These are phyloP conservation scores for Chrysomallon squamiferum DNA, from an alignment of 1,140 invertebrate genomes.

Conservation along the genomic window DNA sequence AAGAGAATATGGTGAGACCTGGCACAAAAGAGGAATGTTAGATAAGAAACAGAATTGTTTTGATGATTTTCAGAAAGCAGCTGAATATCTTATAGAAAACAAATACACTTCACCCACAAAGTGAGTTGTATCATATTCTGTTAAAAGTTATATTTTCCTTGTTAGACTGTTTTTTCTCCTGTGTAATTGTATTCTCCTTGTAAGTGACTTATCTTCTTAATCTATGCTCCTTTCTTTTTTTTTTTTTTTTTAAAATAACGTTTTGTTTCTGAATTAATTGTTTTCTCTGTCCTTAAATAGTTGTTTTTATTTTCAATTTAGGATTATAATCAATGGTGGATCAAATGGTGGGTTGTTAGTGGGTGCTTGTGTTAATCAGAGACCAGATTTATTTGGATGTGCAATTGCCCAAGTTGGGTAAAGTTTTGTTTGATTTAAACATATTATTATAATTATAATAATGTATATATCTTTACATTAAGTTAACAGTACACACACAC, in stretches of 20 bases:
- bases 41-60: conserved; percentile 97
- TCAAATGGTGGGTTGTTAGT: conserved; percentile 97
- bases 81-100: conserved; percentile 85
- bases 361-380: conserved; percentile 88
- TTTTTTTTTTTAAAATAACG: no score
- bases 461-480: no score
- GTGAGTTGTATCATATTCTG: conserved; percentile 48
- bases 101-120: conserved; percentile 80
- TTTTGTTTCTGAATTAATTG: no score
- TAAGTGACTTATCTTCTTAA: neutral
- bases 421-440: no score
- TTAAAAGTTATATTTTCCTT: neutral
- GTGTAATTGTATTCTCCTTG: neutral
- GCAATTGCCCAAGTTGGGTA: conserved; percentile 91
- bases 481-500: no score
- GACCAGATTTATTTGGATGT: conserved; percentile 92
- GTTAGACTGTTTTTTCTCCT: neutral
- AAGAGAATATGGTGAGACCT: conserved; percentile 95
- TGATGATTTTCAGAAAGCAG: conserved; percentile 94
- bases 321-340: conserved; percentile 87
- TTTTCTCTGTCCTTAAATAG: no score
- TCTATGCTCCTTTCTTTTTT: no score
- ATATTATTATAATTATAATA: no score
- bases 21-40: conserved; percentile 92
- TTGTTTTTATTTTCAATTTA: conserved; percentile 7